Evolutionary conservation across 2,888 invertebrate genomes (phyloP), one percentile per base, ranked within the genome.

Genomic region (Gastrophysa polygoni): DNA sequence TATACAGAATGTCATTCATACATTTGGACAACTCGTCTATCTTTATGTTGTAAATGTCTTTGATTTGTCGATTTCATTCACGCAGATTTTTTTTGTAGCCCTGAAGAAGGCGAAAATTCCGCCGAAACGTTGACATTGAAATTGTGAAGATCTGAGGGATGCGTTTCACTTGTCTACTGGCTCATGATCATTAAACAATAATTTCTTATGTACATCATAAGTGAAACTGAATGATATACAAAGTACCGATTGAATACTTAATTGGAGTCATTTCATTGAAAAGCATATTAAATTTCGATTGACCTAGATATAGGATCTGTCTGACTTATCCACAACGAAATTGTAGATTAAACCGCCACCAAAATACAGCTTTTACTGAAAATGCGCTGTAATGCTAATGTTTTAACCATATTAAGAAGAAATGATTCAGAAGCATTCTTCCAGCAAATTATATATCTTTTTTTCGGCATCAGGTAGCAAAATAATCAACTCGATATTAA

Each of bases 401-500:
- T 61, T 59, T 57, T 28, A 52, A 29, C 57, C 48, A 48, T 46
- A 55, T 61, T 63, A 61, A 61, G 63, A 52, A 32, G 57, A 52
- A 67, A 63, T 48, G 43, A 58, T 57, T 44, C 59, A 43, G 63
- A 50, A 46, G 28, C 49, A 59, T 51, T 58, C 60, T 64, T 59
- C 59, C 60, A 43, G 57, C 54, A 63, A 64, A 68, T 68, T 68
- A 64, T 47, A 61, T 60, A 56, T 52, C 57, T 48, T 57, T 28
- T 51, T 59, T 51, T 55, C 59, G 59, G 63, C 56, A 28, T 59
- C 60, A 54, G 58, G 66, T 57, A 66, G 61, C 59, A 64, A 66
- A 68, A 68, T 61, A 63, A 55, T 58, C 56, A 61, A 29, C 55
- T 59, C 56, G 63, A 63, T 65, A 61, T 65, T 65, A 67, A 67